Evolutionary conservation across 2,888 invertebrate species (phyloP), one percentile per base, ranked within the genome.

Genomic region (Poecilus cupreus): DNA sequence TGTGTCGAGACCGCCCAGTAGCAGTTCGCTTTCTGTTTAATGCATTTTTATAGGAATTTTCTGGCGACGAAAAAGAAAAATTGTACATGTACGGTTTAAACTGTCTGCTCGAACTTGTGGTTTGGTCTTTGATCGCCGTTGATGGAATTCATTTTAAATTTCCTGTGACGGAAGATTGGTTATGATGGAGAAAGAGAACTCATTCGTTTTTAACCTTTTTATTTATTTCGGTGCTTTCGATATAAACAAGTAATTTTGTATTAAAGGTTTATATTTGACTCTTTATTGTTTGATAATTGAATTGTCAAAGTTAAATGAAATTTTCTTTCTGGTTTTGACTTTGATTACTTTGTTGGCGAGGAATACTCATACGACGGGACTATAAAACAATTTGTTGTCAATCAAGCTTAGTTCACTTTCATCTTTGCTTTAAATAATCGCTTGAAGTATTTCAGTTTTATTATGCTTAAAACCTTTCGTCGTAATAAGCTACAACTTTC

Each of bases 121-220:
- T 74, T 18, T 32, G 24, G 54, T 54, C 37, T 49, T 49, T 46
- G 49, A 74, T 74, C 49, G 24, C n/a, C 37, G 43, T 43, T 77
- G 60, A 60, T 77, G 11, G 57, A 77, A 60, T 77, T 57, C 60
- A 46, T 60, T 77, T 77, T n/a, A 60, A 77, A 60, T 13, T 24
- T 43, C 46, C 74, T 18, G 54, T 22, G 5, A n/a, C 60, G 4
- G 60, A 6, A 20, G n/a, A 46, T 74, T 26, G 49, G 16, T 49
- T 74, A 51, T 74, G 49, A 6, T 49, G 46, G 24, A 11, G 43
- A 8, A n/a, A 1, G 43, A 3, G 43, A 54, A 60, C 26, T 26
- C 26, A 26, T 49, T 74, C 32, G 13, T 74, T 74, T 39, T 49
- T 46, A 10, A 37, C 11, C 46, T n/a, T 57, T 22, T 18, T 18